A percentile compares a stretch with the other conserved stretches of the same genome.
These are phyloP conservation scores for Drosophila seguyi DNA, from an alignment of 1,140 invertebrate genomes.

Conservation along the genomic window DNA sequence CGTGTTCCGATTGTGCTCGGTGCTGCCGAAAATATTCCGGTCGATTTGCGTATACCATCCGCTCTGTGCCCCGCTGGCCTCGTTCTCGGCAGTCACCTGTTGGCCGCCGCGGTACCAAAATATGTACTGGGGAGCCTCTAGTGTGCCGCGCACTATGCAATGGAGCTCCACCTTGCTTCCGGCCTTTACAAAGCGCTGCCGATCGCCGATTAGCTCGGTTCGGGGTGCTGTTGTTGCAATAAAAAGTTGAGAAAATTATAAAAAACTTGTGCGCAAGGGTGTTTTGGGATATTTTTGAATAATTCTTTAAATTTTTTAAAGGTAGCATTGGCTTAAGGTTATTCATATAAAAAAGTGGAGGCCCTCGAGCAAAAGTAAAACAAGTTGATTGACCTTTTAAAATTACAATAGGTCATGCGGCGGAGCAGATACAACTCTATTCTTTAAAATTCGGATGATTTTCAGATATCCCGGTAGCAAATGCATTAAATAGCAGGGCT, in stretches of 20 bases:
- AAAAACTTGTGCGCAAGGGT: too few relatives aligned
- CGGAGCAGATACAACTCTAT: neutral
- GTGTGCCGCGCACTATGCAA: slow-evolving; percentile 87
- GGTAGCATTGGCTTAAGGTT: too few relatives aligned
- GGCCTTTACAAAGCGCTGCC: slow-evolving; percentile 87
- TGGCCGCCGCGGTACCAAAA: slow-evolving; percentile 90
- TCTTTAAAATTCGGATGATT: neutral
- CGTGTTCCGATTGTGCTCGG: slow-evolving; percentile 70
- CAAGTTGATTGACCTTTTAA: neutral
- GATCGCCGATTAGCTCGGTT: slow-evolving; percentile 87
- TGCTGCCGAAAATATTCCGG: slow-evolving; percentile 73
- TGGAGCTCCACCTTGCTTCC: slow-evolving; percentile 87
- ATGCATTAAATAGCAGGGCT: neutral
- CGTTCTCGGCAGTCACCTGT: slow-evolving; percentile 75
- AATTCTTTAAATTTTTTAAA: too few relatives aligned
- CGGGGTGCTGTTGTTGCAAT: slow-evolving; percentile 85
- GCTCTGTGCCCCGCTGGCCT: slow-evolving; percentile 34
- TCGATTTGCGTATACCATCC: slow-evolving; percentile 78
- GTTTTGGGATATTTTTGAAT: too few relatives aligned
- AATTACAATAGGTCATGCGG: too few relatives aligned
- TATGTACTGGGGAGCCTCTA: slow-evolving; percentile 87
- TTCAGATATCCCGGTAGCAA: neutral
- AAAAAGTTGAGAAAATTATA: neutral
- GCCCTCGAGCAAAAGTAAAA: neutral
- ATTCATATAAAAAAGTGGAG: too few relatives aligned